phyloP scores from a whole-genome alignment of 2,113 vertebrate species.

The zebrafish (Danio rerio) region DNA sequence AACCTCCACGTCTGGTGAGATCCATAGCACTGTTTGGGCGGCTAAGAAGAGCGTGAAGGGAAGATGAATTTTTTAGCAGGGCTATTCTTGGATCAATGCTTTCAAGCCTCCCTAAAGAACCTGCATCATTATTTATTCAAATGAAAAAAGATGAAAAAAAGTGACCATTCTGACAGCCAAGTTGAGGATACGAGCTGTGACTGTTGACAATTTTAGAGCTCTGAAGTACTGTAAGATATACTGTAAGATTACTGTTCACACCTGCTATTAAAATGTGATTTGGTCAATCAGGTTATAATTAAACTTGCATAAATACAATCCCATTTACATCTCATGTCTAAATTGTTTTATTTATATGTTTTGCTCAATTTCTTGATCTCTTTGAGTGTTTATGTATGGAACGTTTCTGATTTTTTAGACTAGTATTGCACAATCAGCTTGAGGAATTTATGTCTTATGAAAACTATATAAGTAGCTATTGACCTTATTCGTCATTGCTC shows the following conservation, averaged over 20 bases:
- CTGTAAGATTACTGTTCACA: too few species aligned
- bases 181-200: constrained; percentile 55
- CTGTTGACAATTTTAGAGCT: constrained; percentile 25
- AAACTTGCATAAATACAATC: too few species aligned
- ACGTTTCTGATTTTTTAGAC: too few species aligned
- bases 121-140: constrained; percentile 86
- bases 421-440: too few species aligned
- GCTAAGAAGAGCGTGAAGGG: constrained; percentile 65
- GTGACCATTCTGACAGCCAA: constrained; percentile 64
- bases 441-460: too few species aligned
- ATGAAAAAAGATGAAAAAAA: constrained; percentile 69
- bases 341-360: too few species aligned
- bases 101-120: constrained; percentile 81
- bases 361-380: too few species aligned
- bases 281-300: too few species aligned
- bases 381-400: too few species aligned
- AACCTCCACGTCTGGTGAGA: constrained; percentile 40
- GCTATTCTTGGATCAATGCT: constrained; percentile 85
- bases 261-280: background rate
- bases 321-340: too few species aligned
- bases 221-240: background rate
- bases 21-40: constrained; percentile 75
- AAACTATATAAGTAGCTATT: too few species aligned
- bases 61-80: constrained; percentile 85
- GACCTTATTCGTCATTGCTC: too few species aligned